Percentiles rank a stretch among this genome's conserved stretches.
Conservation (phyloP, 2,113 vertebrate species). For the Pan troglodytes region NHGRI_mPanTro3-v2.1_pri NC_072412.2:72225501-72226000, state of each 20-base stretch:
- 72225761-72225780: not conserved
- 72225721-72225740: not conserved
- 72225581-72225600: not conserved
- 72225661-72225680: not conserved
- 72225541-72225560: not conserved
- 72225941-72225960: too few species aligned
- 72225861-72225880: not conserved
- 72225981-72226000: accelerated
- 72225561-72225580: not conserved
- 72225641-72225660: not conserved
- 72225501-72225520: not conserved
- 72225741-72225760: not conserved
- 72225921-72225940: not conserved
- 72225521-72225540: not conserved
- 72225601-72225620: not conserved
- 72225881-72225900: not conserved
- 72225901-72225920: not conserved
- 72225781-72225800: not conserved
- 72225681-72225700: not conserved
- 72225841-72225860: not conserved
- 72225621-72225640: not conserved
- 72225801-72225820: not conserved
- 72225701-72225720: not conserved
- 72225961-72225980: too few species aligned
- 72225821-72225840: not conserved